A percentile compares a stretch with the other conserved stretches of the same genome.
Conservation (phyloP, 2,113 vertebrate species). For the Suncus etruscus region DNA sequence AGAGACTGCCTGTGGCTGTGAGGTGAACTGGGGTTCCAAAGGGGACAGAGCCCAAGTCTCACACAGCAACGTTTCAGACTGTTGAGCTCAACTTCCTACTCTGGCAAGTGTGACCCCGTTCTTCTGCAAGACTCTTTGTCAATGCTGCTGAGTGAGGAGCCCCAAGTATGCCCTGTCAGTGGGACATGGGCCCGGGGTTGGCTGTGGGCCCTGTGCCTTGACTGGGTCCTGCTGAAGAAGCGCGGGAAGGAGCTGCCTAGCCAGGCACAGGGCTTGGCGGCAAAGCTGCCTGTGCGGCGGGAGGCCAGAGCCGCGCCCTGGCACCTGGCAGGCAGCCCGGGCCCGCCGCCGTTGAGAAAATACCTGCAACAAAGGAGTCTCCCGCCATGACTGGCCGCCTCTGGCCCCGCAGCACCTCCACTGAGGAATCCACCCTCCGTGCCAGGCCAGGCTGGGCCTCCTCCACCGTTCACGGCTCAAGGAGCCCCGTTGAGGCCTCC, state of each 20-base stretch:
- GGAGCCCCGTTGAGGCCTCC: background rate
- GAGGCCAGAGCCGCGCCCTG: constrained; percentile 72
- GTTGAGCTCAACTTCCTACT: too few relatives aligned
- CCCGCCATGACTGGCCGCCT: constrained; percentile 67
- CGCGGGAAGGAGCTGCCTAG: constrained; percentile 65
- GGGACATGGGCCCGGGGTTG: too few relatives aligned
- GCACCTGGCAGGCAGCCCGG: constrained; percentile 81
- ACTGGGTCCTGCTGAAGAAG: constrained; percentile 66
- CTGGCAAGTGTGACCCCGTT: too few relatives aligned
- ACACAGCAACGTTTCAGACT: too few relatives aligned
- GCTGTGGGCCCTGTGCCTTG: background rate
- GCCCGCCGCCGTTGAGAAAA: constrained; percentile 74
- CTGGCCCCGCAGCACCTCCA: background rate
- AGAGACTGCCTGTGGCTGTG: too few relatives aligned
- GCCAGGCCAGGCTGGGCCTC: constrained; percentile 55
- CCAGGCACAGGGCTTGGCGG: constrained; percentile 72
- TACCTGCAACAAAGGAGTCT: constrained; percentile 78
- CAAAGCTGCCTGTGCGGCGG: constrained; percentile 67
- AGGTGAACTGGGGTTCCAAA: background rate
- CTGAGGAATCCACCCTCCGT: constrained; percentile 56
- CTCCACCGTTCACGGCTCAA: background rate
- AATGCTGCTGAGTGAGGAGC: too few relatives aligned
- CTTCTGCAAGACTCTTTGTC: too few relatives aligned
- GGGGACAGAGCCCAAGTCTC: background rate
- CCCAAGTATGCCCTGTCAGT: too few relatives aligned